Percentiles rank a stretch among this genome's conserved stretches.
These are phyloP conservation scores for Homarus gammarus DNA, from an alignment of 2,888 invertebrate genomes.

Conservation along the genomic window DNA sequence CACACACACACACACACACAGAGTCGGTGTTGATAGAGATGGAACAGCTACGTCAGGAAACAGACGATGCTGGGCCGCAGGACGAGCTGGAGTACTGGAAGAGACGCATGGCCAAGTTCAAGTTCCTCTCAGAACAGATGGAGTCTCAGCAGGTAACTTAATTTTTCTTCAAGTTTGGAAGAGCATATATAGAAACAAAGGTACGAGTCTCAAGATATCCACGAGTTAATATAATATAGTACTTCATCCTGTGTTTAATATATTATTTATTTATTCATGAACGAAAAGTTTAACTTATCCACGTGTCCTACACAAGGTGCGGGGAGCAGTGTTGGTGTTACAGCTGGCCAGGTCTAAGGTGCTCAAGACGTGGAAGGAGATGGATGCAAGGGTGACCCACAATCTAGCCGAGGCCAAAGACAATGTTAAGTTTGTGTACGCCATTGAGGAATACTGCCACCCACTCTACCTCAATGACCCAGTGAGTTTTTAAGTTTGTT, in stretches of 20 bases:
- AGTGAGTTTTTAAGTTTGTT: constrained; percentile 84
- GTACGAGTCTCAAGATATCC: too few relatives aligned
- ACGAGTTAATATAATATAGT: too few relatives aligned
- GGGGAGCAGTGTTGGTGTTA: constrained; percentile 86
- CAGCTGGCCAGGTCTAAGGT: constrained; percentile 88
- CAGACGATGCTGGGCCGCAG: constrained; percentile 92
- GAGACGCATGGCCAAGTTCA: constrained; percentile 94
- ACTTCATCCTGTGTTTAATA: too few relatives aligned
- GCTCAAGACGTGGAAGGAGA: constrained; percentile 89
- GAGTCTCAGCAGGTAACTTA: constrained; percentile 82
- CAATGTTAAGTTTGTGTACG: constrained; percentile 96
- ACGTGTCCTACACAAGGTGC: too few relatives aligned
- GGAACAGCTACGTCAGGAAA: constrained; percentile 93
- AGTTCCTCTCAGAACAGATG: constrained; percentile 88
- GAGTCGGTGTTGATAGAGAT: constrained; percentile 89
- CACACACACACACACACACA: neutral
- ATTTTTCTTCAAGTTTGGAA: too few relatives aligned
- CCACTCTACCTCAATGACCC: constrained; percentile 95
- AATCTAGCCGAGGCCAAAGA: constrained; percentile 97
- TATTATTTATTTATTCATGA: too few relatives aligned
- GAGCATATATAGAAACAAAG: too few relatives aligned
- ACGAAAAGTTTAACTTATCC: neutral
- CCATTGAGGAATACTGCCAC: constrained; percentile 96
- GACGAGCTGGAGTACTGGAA: constrained; percentile 98
- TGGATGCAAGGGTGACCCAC: constrained; percentile 93